phyloP scores from a whole-genome alignment of 2,888 invertebrate genomes.

The Epistrophella euchroma region DNA sequence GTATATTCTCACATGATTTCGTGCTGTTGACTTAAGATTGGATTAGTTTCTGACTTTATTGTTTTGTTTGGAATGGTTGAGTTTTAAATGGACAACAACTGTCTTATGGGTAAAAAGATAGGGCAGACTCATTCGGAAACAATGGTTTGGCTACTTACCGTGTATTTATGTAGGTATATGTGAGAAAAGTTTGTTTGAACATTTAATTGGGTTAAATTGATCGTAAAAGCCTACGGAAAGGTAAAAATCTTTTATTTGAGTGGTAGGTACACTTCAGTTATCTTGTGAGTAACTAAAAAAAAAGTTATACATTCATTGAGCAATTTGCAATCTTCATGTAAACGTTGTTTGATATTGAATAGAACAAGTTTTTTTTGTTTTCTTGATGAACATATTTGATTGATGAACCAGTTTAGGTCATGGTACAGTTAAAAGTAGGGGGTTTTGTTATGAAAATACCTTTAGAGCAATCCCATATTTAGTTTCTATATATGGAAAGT shows the following conservation, averaged over 20 bases:
- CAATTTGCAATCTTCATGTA: background rate
- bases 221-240: background rate
- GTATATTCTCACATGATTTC: conserved; percentile 23
- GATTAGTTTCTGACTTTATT: conserved; percentile 40
- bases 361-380: background rate
- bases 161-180: background rate
- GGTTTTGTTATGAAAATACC: too few species aligned
- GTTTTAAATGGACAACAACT: conserved; percentile 15
- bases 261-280: background rate
- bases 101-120: background rate
- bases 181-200: conserved; percentile 14
- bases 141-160: background rate
- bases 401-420: background rate
- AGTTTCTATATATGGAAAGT: too few species aligned
- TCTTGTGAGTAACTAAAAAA: background rate
- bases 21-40: conserved; percentile 10
- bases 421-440: background rate
- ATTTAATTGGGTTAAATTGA: conserved; percentile 22
- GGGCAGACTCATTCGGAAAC: too few species aligned
- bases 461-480: too few species aligned
- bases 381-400: background rate
- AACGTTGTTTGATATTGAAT: background rate
- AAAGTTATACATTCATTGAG: background rate
- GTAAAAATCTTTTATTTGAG: background rate
- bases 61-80: conserved; percentile 13